A percentile compares a stretch with the other conserved stretches of the same genome.
These are phyloP conservation scores for Tetropium fuscum DNA, from an alignment of 2,888 invertebrate genomes.

Conservation along the genomic window DNA sequence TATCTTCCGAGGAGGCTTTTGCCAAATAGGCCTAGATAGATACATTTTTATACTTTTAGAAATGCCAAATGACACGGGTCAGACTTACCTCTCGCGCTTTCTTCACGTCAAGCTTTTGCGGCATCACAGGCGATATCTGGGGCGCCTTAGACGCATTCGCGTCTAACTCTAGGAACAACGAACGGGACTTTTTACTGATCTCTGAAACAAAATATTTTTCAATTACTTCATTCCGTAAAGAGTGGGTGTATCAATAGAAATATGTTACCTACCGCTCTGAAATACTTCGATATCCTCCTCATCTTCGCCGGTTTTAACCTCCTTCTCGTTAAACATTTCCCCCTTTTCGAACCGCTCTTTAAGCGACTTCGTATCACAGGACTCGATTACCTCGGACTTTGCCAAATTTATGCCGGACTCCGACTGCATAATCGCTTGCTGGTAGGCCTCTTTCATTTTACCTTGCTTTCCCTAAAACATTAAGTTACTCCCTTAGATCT, in stretches of 20 bases:
- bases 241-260: too few relatives aligned
- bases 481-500: too few relatives aligned
- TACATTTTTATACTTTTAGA: constrained; percentile 16
- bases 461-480: constrained; percentile 82
- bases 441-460: constrained; percentile 92
- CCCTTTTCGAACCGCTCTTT: constrained; percentile 88
- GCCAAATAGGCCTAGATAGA: constrained; percentile 66
- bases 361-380: constrained; percentile 65
- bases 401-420: constrained; percentile 70
- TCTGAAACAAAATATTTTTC: constrained; percentile 66
- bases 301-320: constrained; percentile 68
- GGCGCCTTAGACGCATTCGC: constrained; percentile 77
- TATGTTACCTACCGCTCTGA: constrained; percentile 76
- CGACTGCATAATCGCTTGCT: constrained; percentile 87
- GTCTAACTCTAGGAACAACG: constrained; percentile 87
- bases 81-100: constrained; percentile 69
- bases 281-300: constrained; percentile 82
- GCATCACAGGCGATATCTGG: constrained; percentile 70
- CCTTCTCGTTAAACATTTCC: constrained; percentile 71
- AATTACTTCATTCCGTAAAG: neutral
- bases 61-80: neutral
- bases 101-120: constrained; percentile 72
- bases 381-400: constrained; percentile 68
- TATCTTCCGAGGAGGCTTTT: constrained; percentile 73
- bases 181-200: constrained; percentile 88